Base-by-base conservation (phyloP, 2,888 invertebrate species). In the Panopea generosa region DNA sequence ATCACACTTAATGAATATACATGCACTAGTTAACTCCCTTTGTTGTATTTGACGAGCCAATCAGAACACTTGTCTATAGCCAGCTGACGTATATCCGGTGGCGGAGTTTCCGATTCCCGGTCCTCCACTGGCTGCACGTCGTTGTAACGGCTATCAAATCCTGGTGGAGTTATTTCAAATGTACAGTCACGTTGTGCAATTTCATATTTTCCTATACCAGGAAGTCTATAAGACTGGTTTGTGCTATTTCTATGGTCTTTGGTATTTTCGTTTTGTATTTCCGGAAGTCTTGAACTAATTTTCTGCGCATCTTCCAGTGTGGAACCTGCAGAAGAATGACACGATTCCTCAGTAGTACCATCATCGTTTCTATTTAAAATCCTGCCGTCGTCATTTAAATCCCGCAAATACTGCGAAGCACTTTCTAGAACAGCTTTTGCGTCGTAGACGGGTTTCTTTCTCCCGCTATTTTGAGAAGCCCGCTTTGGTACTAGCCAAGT, bases 141-240 rank as follows among this genome's bases (percentile, higher is more conserved):
- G 27, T 85, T 87, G 57, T 87, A 89, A 4, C 89, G 77, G 20
- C 87, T 87, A 52, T 89, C 89, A 72, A 87, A 89, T 40, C 88
- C 88, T 0, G 86, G 87, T 11, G 87, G 87, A 4, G 89, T 89
- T 50, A 89, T 89, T 71, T 89, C 87, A 72, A 89, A 89, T 2
- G 83, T 84, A 7, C 68, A 69, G 57, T 88, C 88, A n/a, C 83
- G 63, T 47, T 70, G 56, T 7, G 81, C 55, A 7, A 82, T 73
- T 14, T 82, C 77, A 55, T 83, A 86, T 45, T 77, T 79, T 16
- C 85, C 84, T 14, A 88, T 84, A 4, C 84, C 86, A 0, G 87
- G 87, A 18, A 88, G 71, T 53, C 82, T 57, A 47, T 73, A 73
- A 11, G 81, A 75, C 18, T 68, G 63, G 20, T 67, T 59, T 29